Evolutionary conservation across 1,140 invertebrate species (phyloP), one percentile per base, ranked within the genome.

Genomic region (Agrypnia vestita): DNA sequence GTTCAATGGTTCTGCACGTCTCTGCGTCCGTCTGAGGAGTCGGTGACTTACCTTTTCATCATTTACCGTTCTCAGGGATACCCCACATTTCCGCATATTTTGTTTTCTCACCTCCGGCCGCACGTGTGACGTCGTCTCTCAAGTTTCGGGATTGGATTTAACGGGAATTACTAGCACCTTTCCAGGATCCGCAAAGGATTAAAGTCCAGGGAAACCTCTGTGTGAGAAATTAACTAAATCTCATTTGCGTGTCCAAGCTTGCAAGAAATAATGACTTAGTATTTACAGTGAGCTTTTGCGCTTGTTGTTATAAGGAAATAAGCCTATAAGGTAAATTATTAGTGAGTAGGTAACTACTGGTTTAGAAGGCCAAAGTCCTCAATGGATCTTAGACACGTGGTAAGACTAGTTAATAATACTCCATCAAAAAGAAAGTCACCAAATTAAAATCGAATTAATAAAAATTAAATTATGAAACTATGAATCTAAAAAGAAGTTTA

Each of bases 111-210:
- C 17, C 55, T 21, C 55, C 55, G 17, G 25, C 6, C 55, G 55
- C 55, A 59, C 55, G 55, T 59, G 55, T 21, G 17, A 59, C 0
- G n/a, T 15, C 15, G 21, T 59, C n/a, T 59, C 15, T 59, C 55
- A 59, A 15, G 55, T 11, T 59, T 13, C 55, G 11, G 55, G 55
- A 6, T 59, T 59, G 21, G 55, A 59, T 59, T 59, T 59, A 15
- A 59, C 0, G 21, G 55, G 21, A 59, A 59, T 21, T 59, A 10
- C 8, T 17, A n/a, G 15, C 55, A 19, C 21, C 55, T 59, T 59
- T 59, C 55, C 21, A 9, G 55, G 55, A 59, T 21, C 55, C 55
- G 55, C 55, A 19, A 19, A 21, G 15, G 8, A 59, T 19, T 59
- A 59, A 19, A 59, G 15, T 59, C 55, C 15, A 19, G 8, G 3